A percentile compares a stretch with the other conserved stretches of the same genome.
Conservation (phyloP, 2,888 invertebrate species). For the Mycogona germanica region DNA sequence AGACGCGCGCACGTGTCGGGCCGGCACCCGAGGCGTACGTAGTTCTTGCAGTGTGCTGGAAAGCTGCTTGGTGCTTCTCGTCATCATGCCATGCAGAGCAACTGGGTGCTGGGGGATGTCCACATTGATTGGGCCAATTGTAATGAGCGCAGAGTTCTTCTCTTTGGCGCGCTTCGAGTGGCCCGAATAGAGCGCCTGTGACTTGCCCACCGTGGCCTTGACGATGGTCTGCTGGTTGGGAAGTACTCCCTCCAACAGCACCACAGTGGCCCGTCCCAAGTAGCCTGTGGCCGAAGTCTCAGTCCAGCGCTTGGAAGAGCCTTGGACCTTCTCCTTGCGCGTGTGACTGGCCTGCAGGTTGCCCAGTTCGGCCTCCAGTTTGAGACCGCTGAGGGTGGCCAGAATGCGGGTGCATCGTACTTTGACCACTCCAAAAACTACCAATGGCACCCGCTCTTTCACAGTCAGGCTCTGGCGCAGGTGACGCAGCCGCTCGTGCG, state of each 20-base stretch:
- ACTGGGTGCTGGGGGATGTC: constrained; percentile 98
- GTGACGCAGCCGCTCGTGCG: constrained; percentile 3
- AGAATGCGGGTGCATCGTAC: constrained; percentile 74
- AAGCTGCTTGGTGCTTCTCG: constrained; percentile 80
- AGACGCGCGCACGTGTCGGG: constrained; percentile 7
- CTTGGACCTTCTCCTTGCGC: constrained; percentile 59
- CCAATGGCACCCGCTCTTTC: constrained; percentile 26
- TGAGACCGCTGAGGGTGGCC: constrained; percentile 84
- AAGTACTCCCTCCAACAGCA: constrained; percentile 75
- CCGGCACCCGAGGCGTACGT: constrained; percentile 25
- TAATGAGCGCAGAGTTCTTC: constrained; percentile 66
- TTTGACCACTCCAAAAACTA: constrained; percentile 72
- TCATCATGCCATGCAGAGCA: constrained; percentile 96
- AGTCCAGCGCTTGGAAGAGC: constrained; percentile 24
- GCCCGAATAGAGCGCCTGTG: constrained; percentile 82
- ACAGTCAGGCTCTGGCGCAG: constrained; percentile 12
- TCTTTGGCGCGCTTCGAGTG: constrained; percentile 58
- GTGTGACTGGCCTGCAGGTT: constrained; percentile 83
- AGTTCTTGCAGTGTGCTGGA: constrained; percentile 76
- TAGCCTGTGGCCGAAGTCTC: constrained; percentile 54
- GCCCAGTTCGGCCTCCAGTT: constrained; percentile 87
- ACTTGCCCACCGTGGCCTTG: constrained; percentile 81
- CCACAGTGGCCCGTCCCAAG: constrained; percentile 83
- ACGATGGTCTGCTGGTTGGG: constrained; percentile 93
- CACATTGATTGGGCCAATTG: constrained; percentile 78